A percentile compares a stretch with the other conserved stretches of the same genome.
Evolutionary conservation across 1,140 invertebrate species (phyloP).

Genomic region (Sesamia nonagrioides): DNA sequence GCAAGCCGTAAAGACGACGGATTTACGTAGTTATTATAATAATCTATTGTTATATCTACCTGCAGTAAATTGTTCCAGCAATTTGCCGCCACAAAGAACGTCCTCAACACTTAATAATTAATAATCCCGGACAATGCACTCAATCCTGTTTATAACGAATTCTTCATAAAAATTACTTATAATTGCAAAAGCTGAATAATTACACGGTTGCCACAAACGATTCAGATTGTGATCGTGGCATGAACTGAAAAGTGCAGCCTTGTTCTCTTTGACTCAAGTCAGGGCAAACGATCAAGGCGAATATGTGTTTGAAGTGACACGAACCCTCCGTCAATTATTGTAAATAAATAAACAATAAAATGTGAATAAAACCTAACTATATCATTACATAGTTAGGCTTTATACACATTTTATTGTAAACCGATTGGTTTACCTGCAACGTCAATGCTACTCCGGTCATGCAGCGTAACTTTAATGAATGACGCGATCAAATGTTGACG

Average conservation of each 20-base stretch:
- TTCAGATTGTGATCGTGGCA: conserved; percentile 61
- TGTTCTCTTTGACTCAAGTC: conserved; percentile 64
- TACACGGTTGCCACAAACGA: conserved; percentile 54
- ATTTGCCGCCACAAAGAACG: background rate
- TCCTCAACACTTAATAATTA: conserved; percentile 1
- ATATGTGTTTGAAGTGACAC: conserved; percentile 53
- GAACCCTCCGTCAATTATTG: conserved; percentile 57
- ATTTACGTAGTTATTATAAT: conserved; percentile 7
- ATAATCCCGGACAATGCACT: conserved; percentile 10
- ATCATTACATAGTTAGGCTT: no score
- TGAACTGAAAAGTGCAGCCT: conserved; percentile 70
- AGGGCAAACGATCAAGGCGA: conserved; percentile 70
- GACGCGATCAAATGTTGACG: background rate
- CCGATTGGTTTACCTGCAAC: conserved; percentile 31
- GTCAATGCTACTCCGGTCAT: conserved; percentile 22
- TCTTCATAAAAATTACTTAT: conserved; percentile 39
- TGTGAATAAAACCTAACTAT: no score
- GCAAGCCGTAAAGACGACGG: background rate
- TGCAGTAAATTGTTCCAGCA: background rate
- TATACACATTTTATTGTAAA: no score
- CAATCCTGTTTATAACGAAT: conserved; percentile 2
- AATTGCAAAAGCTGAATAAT: conserved; percentile 56
- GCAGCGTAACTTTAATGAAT: conserved; percentile 27
- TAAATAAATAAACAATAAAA: no score
- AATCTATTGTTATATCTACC: conserved; percentile 7